Evolutionary conservation across 1,140 invertebrate genomes (phyloP), one percentile per base, ranked within the genome.

Genomic region (Drosophila ohnishii): DNA sequence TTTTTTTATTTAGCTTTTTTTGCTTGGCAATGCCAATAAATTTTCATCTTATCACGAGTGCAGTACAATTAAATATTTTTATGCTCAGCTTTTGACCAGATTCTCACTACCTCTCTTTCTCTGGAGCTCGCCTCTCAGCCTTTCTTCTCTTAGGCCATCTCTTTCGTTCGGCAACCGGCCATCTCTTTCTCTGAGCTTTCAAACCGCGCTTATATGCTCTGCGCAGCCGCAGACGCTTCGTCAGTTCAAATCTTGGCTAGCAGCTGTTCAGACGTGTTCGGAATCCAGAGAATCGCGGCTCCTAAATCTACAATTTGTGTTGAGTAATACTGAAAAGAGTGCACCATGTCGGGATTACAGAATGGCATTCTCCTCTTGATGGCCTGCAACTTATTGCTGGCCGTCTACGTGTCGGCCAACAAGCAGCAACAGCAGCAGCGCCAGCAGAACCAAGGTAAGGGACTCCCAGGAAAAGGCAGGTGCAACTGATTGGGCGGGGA

Each of bases 121-220:
- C 51, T 35, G 48, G n/a, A 53, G 32, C 51, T 35, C 4, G 19
- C 1, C 32, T 2, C 42, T 44, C 28, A 40, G 47, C 11, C 56
- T 44, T 56, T 44, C 34, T 53, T 44, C 37, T n/a, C 35, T 16
- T 64, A n/a, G n/a, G 3, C 14, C 30, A 6, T 11, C 56, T 63
- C 55, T 63, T 60, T 60, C 37, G 61, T 16, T 66, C 30, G 14
- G 16, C n/a, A 65, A 30, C 45, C 50, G 48, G 11, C 22, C 16
- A n/a, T 14, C 47, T 58, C 64, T 47, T 42, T 57, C 55, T 57
- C 37, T 2, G 22, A 56, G 59, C 47, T 47, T 64, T 71, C 28
- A 32, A 50, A 40, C 65, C 50, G 69, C 60, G 83, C 75, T 90
- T 90, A 90, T 87, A 90, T 90, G 59, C 59, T 72, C 67, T 57